Conservation (phyloP, 2,113 vertebrate species). For the Marmota flaviventris region DNA sequence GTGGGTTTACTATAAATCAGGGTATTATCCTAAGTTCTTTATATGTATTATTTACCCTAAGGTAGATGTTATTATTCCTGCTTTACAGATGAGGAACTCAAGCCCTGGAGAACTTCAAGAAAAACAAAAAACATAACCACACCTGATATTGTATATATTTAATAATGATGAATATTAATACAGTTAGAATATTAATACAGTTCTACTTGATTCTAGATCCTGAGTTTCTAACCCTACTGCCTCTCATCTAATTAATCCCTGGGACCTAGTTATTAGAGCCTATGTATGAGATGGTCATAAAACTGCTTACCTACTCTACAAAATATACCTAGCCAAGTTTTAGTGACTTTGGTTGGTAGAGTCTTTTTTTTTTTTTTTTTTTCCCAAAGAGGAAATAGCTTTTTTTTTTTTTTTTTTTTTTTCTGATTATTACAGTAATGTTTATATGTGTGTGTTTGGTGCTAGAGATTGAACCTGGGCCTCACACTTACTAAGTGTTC, state of each 20-base stretch:
- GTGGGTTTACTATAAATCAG: background rate
- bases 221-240: background rate
- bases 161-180: background rate
- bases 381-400: background rate
- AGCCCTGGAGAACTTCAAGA: background rate
- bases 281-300: background rate
- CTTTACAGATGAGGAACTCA: background rate
- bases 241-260: background rate
- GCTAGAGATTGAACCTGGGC: background rate
- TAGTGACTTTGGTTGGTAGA: background rate
- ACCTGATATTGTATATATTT: background rate
- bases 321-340: background rate
- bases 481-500: background rate
- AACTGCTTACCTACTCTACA: background rate
- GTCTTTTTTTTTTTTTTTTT: background rate
- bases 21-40: slow-evolving; percentile 28
- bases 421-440: background rate
- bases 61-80: background rate
- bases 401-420: slow-evolving; percentile 6
- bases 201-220: background rate
- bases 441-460: background rate
- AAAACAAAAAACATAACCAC: background rate
- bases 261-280: background rate
- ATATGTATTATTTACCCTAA: background rate
- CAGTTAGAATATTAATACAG: background rate